Base-by-base conservation (phyloP, 2,113 vertebrate species). In the Anarhynchus alexandrinus region DNA sequence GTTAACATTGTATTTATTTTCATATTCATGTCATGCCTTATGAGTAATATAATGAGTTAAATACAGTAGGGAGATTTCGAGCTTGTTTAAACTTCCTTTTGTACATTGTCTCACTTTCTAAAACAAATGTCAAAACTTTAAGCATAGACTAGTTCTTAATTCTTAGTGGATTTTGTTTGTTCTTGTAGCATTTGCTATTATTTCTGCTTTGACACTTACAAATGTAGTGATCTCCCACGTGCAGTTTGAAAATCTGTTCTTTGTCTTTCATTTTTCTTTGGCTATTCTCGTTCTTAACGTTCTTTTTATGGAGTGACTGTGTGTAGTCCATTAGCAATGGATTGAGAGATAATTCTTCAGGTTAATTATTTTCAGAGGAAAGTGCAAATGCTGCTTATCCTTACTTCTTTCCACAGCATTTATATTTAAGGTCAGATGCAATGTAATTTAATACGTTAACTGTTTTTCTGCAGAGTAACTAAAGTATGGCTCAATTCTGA, bases 31-130 rank as follows among this genome's bases (percentile, higher is more conserved):
- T 58, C 2, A 1, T 94, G 43, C 45, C 12, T 58, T 38, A 21
- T 95, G 94, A 97, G 86, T 91, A 91, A 79, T 45, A 12, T 62
- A 62, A 29, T 81, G 38, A 80, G 58, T 82, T 76, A 79, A 90
- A 47, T 76, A 11, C n/a, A 43, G 52, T 25, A 82, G 42, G 47
- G 42, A 72, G 54, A 15, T 42, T 27, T 66, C 13, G 18, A 34
- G 10, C 81, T 52, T 79, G 57, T 82, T 94, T 88, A 29, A 93
- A 87, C 61, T 52, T 38, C 4, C 89, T 86, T 71, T 73, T 59
- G 58, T 40, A 11, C 1, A 0, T 62, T 34, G 10, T 11, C 36
- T 87, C 21, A 2, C 7, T 85, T 84, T 94, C 65, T 67, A 34
- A 94, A 93, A 51, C 13, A 43, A 47, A 73, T 8, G 3, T 59